Evolutionary conservation across 2,888 invertebrate species (phyloP).

Genomic region (Leuctra nigra): DNA sequence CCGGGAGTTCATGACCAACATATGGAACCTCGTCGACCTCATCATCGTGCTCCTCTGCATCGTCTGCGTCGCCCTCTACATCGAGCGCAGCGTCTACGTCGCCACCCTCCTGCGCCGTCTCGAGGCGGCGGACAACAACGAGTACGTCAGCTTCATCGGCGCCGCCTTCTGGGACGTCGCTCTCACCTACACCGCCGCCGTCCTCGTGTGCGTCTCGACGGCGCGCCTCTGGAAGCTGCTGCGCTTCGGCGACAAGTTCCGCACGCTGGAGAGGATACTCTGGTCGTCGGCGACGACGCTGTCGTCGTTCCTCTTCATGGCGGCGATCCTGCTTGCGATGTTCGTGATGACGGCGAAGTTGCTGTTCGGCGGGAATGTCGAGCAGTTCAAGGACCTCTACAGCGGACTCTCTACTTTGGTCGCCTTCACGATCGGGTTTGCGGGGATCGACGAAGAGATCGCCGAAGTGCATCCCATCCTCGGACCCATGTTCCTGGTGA

Average conservation of each 20-base stretch:
- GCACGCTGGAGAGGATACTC: slow-evolving; percentile 13
- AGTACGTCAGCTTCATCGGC: slow-evolving; percentile 18
- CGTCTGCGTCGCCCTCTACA: background rate
- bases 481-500: background rate
- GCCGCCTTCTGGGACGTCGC: slow-evolving; percentile 18
- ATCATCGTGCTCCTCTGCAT: background rate
- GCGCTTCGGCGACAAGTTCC: slow-evolving; percentile 15
- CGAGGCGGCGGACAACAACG: slow-evolving; percentile 15
- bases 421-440: background rate
- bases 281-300: background rate
- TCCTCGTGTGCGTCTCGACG: slow-evolving; percentile 17
- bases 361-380: background rate
- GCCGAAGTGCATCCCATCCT: background rate
- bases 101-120: background rate
- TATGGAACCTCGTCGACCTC: slow-evolving; percentile 20
- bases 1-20: slow-evolving; percentile 2
- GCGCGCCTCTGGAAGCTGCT: slow-evolving; percentile 21
- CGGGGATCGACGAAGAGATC: background rate
- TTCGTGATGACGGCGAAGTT: background rate
- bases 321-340: background rate
- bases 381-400: background rate
- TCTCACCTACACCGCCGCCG: slow-evolving; percentile 3
- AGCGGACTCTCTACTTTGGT: background rate
- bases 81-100: slow-evolving; percentile 17
- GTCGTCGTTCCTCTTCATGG: background rate